Base-by-base conservation (phyloP, 2,888 invertebrate species). In the Caenorhabditis sinica region DNA sequence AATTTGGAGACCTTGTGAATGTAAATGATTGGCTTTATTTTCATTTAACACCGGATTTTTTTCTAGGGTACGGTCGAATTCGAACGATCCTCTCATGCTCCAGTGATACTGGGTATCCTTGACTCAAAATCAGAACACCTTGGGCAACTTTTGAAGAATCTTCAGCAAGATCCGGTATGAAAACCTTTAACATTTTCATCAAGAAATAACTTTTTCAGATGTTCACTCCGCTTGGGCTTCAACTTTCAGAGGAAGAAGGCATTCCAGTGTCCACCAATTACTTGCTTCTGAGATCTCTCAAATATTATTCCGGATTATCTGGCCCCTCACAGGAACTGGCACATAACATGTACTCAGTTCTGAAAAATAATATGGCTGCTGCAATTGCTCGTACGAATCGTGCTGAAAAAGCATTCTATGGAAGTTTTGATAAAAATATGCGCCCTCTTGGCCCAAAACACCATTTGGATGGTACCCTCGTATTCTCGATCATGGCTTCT, bases 321-420 rank as follows among this genome's bases (percentile, higher is more conserved):
- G 71, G 82, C 2, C 72, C 82, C 15, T 51, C 73, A 17, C 87
- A 87, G 36, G 74, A 76, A 20, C 20, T 68, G 0, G 73, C 85
- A 20, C 87, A 83, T 56, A 60, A 56, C 0, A 43, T 83, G 45
- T 87, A 85, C 60, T 85, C 87, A 0, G n/a, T 71, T 23, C 56
- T 85, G 1, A 76, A 85, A 61, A 87, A 87, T 60, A 81, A 76
- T 36, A 20, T 87, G 17, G 85, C 85, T 43, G 73, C 85, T 20
- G 69, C 63, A 9, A 76, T 85, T 43, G 87, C 87, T n/a, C 56
- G 83, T 28, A 60, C 74, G 0, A 60, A 81, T 58, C 83, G 83
- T 30, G 51, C 30, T 1, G 58, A 68, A n/a, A 72, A 73, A 30
- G 68, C 69, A 0, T 80, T 87, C 53, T 77, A 72, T 28, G 71